Evolutionary conservation across 1,140 invertebrate genomes (phyloP).

Genomic region (Heliothis virescens): DNA sequence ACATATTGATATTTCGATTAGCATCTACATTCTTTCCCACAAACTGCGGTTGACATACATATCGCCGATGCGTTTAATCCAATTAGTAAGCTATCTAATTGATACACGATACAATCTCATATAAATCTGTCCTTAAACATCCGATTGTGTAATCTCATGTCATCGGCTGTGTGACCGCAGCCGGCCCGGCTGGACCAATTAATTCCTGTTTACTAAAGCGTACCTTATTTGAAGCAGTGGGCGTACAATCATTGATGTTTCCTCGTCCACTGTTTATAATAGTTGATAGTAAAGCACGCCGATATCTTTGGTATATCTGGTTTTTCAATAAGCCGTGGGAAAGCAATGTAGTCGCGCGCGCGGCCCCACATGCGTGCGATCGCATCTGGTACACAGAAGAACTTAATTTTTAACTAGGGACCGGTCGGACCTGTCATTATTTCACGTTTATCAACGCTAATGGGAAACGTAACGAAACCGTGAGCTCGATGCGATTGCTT

Average conservation of each 20-base stretch:
- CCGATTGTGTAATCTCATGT: constrained; percentile 37
- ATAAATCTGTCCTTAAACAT: constrained; percentile 40
- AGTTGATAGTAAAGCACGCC: constrained; percentile 49
- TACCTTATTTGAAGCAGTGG: constrained; percentile 46
- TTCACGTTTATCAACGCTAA: constrained; percentile 61
- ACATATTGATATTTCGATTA: constrained; percentile 27
- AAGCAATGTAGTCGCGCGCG: constrained; percentile 62
- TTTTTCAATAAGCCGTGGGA: constrained; percentile 75
- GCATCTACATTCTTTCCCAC: constrained; percentile 42
- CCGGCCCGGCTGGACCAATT: constrained; percentile 16
- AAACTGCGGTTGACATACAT: constrained; percentile 12
- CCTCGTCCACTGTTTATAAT: constrained; percentile 64
- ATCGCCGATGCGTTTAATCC: constrained; percentile 21
- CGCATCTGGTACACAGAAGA: constrained; percentile 64
- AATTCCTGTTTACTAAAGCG: constrained; percentile 42
- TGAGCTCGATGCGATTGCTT: constrained; percentile 52
- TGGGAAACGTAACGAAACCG: constrained; percentile 51
- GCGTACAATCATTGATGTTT: constrained; percentile 59
- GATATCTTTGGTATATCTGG: constrained; percentile 59
- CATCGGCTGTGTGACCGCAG: constrained; percentile 5
- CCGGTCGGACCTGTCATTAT: constrained; percentile 62
- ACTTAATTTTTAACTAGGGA: constrained; percentile 67
- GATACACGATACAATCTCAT: constrained; percentile 32
- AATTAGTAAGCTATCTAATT: constrained; percentile 39
- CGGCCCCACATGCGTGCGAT: constrained; percentile 55